Conservation (phyloP, 2,113 vertebrate genomes). For the Symphodus melops region DNA sequence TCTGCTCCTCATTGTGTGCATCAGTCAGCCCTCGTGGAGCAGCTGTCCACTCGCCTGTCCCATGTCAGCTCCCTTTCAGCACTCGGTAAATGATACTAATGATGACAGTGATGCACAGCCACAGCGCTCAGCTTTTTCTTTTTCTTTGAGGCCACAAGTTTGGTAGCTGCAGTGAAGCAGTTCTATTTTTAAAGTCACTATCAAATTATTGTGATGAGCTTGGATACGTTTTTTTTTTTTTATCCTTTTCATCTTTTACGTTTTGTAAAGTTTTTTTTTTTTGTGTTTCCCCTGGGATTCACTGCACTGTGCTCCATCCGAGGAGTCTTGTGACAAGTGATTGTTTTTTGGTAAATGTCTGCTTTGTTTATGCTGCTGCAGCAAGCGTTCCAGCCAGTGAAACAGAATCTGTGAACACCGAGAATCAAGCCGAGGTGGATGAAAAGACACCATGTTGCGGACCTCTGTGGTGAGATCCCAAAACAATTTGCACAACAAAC, state of each 20-base stretch:
- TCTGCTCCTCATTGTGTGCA: constrained; percentile 56
- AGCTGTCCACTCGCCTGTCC: constrained; percentile 65
- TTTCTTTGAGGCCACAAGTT: constrained; percentile 3
- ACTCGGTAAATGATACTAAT: constrained; percentile 63
- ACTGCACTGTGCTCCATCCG: constrained; percentile 12
- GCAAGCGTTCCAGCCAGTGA: constrained; percentile 96
- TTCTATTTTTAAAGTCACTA: constrained; percentile 3
- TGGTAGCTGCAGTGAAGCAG: background rate
- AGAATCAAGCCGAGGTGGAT: constrained; percentile 91
- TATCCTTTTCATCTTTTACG: constrained; percentile 1
- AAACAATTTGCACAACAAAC: background rate
- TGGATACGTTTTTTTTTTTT: constrained; percentile 9
- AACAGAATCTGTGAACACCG: constrained; percentile 95
- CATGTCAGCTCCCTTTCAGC: constrained; percentile 64
- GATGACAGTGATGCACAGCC: constrained; percentile 57
- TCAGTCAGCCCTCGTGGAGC: constrained; percentile 52
- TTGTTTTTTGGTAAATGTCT: constrained; percentile 27
- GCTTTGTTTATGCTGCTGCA: constrained; percentile 79
- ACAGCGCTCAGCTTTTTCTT: constrained; percentile 22
- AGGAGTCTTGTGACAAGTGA: constrained; percentile 5
- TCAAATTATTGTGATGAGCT: constrained; percentile 4
- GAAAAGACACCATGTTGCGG: constrained; percentile 90
- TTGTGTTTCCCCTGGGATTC: background rate
- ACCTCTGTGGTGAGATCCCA: constrained; percentile 86
- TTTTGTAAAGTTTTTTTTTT: background rate